These are phyloP conservation scores for Podabrus alpinus DNA, from an alignment of 2,888 invertebrate genomes.

Conservation along the genomic window DNA sequence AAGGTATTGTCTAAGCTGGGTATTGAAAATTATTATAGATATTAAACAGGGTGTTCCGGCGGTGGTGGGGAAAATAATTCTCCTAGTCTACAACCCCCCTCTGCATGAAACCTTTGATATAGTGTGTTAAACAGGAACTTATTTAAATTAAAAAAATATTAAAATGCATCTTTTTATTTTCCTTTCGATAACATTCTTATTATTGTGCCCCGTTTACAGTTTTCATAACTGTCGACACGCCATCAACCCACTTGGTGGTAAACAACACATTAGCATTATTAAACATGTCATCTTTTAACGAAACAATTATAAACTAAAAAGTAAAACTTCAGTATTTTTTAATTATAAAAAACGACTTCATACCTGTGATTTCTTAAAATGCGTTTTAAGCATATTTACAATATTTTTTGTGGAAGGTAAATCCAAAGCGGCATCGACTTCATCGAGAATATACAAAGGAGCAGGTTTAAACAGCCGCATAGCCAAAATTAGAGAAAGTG, in stretches of 20 bases:
- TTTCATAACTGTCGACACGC: constrained; percentile 85
- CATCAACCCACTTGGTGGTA: constrained; percentile 92
- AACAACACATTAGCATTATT: constrained; percentile 98
- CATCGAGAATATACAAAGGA: constrained; percentile 97
- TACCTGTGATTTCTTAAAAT: constrained; percentile 88
- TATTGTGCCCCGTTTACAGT: constrained; percentile 52
- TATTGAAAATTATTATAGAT: too few relatives aligned
- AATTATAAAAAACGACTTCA: neutral
- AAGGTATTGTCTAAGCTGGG: too few relatives aligned
- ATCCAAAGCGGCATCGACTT: constrained; percentile 98
- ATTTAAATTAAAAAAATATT: too few relatives aligned
- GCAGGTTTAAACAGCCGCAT: constrained; percentile 97
- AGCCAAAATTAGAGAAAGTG: constrained; percentile 92
- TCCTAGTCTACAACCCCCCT: too few relatives aligned
- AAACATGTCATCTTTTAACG: constrained; percentile 99
- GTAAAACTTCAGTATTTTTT: neutral
- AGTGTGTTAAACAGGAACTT: too few relatives aligned
- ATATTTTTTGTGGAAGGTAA: constrained; percentile 98
- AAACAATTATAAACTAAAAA: constrained; percentile 94
- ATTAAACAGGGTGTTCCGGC: too few relatives aligned
- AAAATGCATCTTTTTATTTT: too few relatives aligned
- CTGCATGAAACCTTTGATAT: too few relatives aligned
- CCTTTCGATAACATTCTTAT: neutral
- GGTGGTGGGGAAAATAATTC: too few relatives aligned
- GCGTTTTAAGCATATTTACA: constrained; percentile 88